These are phyloP conservation scores for Laticauda laticaudata DNA, from an alignment of 2,113 vertebrate species.

Conservation along the genomic window DNA sequence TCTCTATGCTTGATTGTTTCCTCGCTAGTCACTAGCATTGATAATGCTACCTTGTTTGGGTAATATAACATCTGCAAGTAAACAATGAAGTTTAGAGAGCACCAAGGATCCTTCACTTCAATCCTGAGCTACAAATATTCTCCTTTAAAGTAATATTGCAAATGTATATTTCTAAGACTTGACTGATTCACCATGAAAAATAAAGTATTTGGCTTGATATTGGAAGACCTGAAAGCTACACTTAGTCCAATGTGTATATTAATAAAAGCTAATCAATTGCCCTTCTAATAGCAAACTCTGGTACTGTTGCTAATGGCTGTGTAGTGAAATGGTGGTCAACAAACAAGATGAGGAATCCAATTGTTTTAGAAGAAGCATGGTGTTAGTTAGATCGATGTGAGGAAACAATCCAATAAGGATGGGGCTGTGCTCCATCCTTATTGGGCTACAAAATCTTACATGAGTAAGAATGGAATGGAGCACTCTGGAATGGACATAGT, in stretches of 20 bases:
- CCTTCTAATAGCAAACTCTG: background rate
- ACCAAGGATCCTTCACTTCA: background rate
- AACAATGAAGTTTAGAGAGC: background rate
- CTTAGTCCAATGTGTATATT: background rate
- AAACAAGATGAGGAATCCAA: background rate
- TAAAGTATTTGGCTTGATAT: background rate
- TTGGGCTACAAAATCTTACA: background rate
- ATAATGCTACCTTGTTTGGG: background rate
- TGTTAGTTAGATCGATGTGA: background rate
- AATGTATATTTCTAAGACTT: background rate
- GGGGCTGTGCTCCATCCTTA: too few relatives aligned
- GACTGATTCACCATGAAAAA: background rate
- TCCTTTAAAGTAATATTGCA: background rate
- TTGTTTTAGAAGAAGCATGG: background rate
- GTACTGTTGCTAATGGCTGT: background rate
- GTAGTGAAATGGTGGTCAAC: background rate
- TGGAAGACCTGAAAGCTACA: background rate
- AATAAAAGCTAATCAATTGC: background rate
- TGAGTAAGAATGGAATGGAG: background rate
- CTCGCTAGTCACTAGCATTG: background rate
- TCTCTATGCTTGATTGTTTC: background rate
- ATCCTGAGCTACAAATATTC: background rate
- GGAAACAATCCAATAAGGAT: background rate
- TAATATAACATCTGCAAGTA: background rate
- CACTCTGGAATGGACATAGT: background rate